A percentile compares a stretch with the other conserved stretches of the same genome.
These are phyloP conservation scores for Lophochroa leadbeateri DNA, from an alignment of 2,113 vertebrate genomes.

Conservation along the genomic window DNA sequence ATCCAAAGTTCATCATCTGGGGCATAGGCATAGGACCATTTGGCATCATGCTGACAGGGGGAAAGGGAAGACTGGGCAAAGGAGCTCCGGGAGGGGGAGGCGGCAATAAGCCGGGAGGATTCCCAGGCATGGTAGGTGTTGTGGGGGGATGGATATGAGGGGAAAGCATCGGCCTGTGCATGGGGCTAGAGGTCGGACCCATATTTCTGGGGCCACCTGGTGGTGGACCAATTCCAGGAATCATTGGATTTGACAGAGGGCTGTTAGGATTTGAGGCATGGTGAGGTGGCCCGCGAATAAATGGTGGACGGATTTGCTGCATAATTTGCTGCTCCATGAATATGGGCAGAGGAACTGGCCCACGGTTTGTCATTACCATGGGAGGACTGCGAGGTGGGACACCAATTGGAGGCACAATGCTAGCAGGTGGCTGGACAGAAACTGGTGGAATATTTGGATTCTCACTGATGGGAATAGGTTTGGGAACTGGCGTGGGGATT, in stretches of 20 bases:
- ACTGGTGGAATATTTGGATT: slow-evolving; percentile 86
- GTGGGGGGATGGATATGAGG: slow-evolving; percentile 90
- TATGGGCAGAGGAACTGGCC: slow-evolving; percentile 93
- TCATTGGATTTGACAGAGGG: slow-evolving; percentile 92
- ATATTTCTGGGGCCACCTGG: slow-evolving; percentile 86
- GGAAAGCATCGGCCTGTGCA: slow-evolving; percentile 93
- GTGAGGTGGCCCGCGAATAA: slow-evolving; percentile 86
- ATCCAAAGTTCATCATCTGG: slow-evolving; percentile 94
- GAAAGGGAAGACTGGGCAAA: slow-evolving; percentile 89
- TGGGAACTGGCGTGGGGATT: slow-evolving; percentile 94
- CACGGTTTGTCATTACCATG: slow-evolving; percentile 98
- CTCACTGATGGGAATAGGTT: slow-evolving; percentile 85
- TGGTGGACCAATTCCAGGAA: slow-evolving; percentile 90
- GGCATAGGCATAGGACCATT: slow-evolving; percentile 92
- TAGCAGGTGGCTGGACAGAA: slow-evolving; percentile 85
- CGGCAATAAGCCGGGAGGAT: slow-evolving; percentile 86
- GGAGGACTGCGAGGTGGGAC: slow-evolving; percentile 92
- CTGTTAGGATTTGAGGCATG: slow-evolving; percentile 90
- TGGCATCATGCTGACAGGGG: slow-evolving; percentile 94
- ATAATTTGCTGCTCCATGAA: slow-evolving; percentile 99
- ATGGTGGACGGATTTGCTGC: slow-evolving; percentile 94
- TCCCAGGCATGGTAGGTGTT: slow-evolving; percentile 85
- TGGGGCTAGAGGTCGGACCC: slow-evolving; percentile 90
- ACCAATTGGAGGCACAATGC: slow-evolving; percentile 86
- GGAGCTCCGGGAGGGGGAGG: slow-evolving; percentile 88